These are phyloP conservation scores for Ridgeia piscesae DNA, from an alignment of 1,140 invertebrate species.

Conservation along the genomic window DNA sequence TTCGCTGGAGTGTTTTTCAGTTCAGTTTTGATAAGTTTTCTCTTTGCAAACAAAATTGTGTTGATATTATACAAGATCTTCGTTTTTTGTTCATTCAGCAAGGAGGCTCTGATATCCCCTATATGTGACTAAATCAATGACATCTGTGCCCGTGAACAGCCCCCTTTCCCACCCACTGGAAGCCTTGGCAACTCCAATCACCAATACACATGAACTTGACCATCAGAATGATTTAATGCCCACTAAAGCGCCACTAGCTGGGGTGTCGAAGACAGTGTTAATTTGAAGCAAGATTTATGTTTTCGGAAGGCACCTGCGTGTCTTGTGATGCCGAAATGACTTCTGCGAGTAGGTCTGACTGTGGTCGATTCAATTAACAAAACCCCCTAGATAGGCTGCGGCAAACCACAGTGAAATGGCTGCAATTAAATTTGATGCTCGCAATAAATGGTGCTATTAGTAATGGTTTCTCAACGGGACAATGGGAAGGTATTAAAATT, in stretches of 20 bases:
- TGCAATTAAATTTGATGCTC: not conserved
- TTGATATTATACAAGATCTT: too few relatives aligned
- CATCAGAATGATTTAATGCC: not conserved
- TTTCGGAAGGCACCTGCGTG: not conserved
- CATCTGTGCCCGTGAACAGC: not conserved
- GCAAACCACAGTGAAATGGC: not conserved
- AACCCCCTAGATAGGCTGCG: not conserved
- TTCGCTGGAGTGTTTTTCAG: too few relatives aligned
- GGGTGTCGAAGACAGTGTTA: not conserved
- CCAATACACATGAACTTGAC: not conserved
- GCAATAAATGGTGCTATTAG: not conserved
- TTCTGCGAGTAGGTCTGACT: not conserved
- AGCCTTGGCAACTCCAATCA: not conserved
- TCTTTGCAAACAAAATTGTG: too few relatives aligned
- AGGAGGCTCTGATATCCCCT: too few relatives aligned
- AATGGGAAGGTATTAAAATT: not conserved
- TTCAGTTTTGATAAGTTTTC: too few relatives aligned
- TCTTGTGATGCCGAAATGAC: not conserved
- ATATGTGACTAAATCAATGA: not conserved
- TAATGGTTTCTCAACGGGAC: not conserved
- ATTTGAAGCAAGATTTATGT: constrained; percentile 6
- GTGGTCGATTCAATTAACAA: not conserved
- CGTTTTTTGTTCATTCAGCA: too few relatives aligned
- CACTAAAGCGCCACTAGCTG: not conserved
- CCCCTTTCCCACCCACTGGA: not conserved